These are phyloP conservation scores for Palythoa caribaeorum DNA, from an alignment of 92 coral and sea anemone species.

Conservation along the genomic window DNA sequence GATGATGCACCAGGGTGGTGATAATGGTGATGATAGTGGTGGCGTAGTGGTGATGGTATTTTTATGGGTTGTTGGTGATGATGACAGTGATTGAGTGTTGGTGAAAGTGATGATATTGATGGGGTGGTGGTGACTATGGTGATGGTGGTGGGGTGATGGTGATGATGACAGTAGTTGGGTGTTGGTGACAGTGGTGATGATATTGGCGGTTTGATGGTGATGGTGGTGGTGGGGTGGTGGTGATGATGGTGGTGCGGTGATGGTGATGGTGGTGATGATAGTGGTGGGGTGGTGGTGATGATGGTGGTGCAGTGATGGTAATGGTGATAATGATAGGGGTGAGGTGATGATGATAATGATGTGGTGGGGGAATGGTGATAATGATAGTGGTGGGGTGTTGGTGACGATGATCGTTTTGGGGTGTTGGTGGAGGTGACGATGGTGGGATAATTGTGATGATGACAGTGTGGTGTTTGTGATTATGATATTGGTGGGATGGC, in stretches of 20 bases:
- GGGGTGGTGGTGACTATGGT: not conserved
- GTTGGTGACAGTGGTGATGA: constrained; percentile 5
- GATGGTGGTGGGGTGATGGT: not conserved
- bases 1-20: not conserved
- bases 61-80: no score
- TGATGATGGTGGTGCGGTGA: not conserved
- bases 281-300: not conserved
- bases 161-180: constrained; percentile 4
- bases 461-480: not conserved
- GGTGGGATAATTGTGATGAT: not conserved
- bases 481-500: not conserved
- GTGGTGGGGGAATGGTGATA: no score
- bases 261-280: not conserved
- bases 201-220: not conserved
- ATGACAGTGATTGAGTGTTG: not conserved
- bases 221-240: not conserved
- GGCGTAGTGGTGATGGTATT: not conserved
- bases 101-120: not conserved
- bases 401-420: not conserved
- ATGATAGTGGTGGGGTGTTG: not conserved
- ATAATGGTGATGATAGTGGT: not conserved
- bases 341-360: not conserved
- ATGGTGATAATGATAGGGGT: not conserved
- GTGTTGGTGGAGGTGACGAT: not conserved
- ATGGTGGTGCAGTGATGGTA: not conserved